Conservation (phyloP, 2,888 invertebrate genomes). For the Lasioglossum villosulum region DNA sequence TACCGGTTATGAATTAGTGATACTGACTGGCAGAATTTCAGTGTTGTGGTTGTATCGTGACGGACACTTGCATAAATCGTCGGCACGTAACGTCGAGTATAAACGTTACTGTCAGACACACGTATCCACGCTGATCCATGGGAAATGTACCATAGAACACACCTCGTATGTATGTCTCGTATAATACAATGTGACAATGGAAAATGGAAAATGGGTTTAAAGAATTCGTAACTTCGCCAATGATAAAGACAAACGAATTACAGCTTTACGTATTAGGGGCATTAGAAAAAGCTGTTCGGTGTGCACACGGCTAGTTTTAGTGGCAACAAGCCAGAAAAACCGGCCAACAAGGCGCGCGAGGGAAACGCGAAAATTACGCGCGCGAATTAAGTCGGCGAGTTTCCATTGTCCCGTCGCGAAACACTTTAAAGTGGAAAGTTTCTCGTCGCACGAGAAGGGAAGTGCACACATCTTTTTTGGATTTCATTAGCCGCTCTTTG, state of each 20-base stretch:
- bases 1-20: constrained; percentile 7
- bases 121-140: not conserved
- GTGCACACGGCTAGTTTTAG: not conserved
- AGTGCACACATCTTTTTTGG: constrained; percentile 3
- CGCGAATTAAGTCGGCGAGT: not conserved
- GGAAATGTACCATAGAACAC: no score
- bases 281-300: not conserved
- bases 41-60: constrained; percentile 11
- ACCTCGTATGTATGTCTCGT: not conserved
- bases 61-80: constrained; percentile 1
- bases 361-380: not conserved
- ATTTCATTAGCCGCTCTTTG: constrained; percentile 37
- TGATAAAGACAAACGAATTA: not conserved
- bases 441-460: not conserved
- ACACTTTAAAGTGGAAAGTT: not conserved
- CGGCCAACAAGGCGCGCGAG: not conserved
- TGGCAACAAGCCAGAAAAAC: not conserved
- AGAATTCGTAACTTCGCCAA: not conserved
- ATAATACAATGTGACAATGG: not conserved
- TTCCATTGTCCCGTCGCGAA: constrained; percentile 1
- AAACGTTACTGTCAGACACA: not conserved
- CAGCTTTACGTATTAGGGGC: not conserved
- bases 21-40: constrained; percentile 16
- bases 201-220: not conserved
- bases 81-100: not conserved